Conservation (phyloP, 2,888 invertebrate species). For the Dusona sp. region DNA sequence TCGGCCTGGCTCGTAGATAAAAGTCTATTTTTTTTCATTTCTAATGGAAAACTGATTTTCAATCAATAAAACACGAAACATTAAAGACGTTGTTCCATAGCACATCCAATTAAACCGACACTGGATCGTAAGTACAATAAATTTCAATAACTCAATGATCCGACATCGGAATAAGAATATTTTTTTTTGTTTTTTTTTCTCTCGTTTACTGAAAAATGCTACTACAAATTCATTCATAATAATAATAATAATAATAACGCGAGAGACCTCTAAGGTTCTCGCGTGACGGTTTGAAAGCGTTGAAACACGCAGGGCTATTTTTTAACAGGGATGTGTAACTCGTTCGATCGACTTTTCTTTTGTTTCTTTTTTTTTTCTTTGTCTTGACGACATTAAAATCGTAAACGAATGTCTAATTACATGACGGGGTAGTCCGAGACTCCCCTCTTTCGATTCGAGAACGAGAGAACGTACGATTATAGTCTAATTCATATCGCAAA, state of each 20-base stretch:
- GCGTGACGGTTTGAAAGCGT: constrained; percentile 48
- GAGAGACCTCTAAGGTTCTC: constrained; percentile 38
- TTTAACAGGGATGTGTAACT: constrained; percentile 14
- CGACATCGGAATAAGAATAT: constrained; percentile 19
- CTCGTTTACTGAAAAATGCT: constrained; percentile 48
- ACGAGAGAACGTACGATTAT: constrained; percentile 52
- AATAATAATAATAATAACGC: constrained; percentile 38
- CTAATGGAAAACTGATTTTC: not conserved
- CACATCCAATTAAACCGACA: not conserved
- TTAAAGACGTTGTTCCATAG: not conserved
- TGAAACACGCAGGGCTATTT: constrained; percentile 23
- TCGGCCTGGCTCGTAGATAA: not conserved
- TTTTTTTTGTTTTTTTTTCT: constrained; percentile 26
- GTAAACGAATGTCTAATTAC: constrained; percentile 14
- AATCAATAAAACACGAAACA: not conserved
- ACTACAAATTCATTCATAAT: constrained; percentile 43
- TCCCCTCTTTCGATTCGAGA: constrained; percentile 30
- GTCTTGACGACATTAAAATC: constrained; percentile 23
- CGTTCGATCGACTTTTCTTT: constrained; percentile 24
- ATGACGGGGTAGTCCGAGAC: not conserved
- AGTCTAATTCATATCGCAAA: constrained; percentile 46
- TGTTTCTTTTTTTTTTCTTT: not conserved
- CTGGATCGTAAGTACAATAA: not conserved
- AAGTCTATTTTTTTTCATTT: not conserved
- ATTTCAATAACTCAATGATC: constrained; percentile 16